Evolutionary conservation across 2,888 invertebrate species (phyloP).

Genomic region (Lithodes maja): DNA sequence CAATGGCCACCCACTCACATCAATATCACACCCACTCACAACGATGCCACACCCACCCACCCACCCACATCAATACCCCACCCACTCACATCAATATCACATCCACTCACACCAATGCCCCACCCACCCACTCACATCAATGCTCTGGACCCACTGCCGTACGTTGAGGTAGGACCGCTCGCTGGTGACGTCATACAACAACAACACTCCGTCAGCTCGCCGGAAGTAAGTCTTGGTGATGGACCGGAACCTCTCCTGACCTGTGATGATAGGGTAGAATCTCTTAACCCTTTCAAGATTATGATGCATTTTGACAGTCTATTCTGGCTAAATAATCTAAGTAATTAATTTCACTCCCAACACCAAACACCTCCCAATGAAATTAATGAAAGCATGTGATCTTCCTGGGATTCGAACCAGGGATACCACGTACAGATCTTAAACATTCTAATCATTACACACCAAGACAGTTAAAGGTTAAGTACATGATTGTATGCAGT

Average conservation of each 20-base stretch:
- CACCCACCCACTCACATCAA: slow-evolving; percentile 75
- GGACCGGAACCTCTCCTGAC: slow-evolving; percentile 78
- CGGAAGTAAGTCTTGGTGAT: slow-evolving; percentile 80
- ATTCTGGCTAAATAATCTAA: too few relatives aligned
- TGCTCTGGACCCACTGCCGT: slow-evolving; percentile 79
- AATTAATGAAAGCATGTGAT: too few relatives aligned
- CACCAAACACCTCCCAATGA: too few relatives aligned
- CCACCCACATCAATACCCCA: background rate
- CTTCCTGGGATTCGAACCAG: too few relatives aligned
- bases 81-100: background rate
- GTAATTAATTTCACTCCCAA: too few relatives aligned
- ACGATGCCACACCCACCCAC: background rate
- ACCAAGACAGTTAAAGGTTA: too few relatives aligned
- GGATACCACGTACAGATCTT: too few relatives aligned
- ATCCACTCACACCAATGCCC: background rate
- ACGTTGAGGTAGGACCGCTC: slow-evolving; percentile 79
- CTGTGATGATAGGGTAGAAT: slow-evolving; percentile 69
- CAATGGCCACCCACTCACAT: background rate
- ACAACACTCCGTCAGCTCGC: slow-evolving; percentile 79
- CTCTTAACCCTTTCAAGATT: too few relatives aligned
- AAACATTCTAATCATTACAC: too few relatives aligned
- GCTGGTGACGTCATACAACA: slow-evolving; percentile 79
- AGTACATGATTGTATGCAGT: too few relatives aligned
- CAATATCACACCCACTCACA: background rate
- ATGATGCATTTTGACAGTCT: too few relatives aligned